Base-by-base conservation (phyloP, 2,797 vertebrate genomes). In the Champsocephalus gunnari region DNA sequence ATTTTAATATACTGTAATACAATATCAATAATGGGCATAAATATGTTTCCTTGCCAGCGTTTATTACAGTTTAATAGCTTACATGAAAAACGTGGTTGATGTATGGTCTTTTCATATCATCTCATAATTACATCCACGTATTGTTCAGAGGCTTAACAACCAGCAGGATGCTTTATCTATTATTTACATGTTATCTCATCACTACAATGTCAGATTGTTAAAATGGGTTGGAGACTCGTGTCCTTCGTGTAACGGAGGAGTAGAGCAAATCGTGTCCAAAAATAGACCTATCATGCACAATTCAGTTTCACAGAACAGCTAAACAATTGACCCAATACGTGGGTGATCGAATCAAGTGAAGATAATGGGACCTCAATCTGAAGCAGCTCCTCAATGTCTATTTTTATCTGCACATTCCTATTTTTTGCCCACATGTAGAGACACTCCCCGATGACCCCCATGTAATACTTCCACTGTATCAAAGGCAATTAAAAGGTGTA, bases 401-500 rank as follows among this genome's bases (percentile, higher is more conserved):
- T 87, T 84, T 82, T 87, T 81, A 81, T 83, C 60, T 51, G 9
- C 48, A 64, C 9, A 4, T 54, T 79, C 53, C 47, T 44, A 34
- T 85, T 70, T 65, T 77, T 84, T 82, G 41, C 34, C 69, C 73
- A 71, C 78, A 85, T 81, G 71, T 61, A 50, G 73, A 14, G 41
- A 86, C 32, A 67, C 41, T 5, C 54, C 75, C 63, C 7, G 9
- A 79, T 7, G 21, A 73, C 81, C 81, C 74, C 78, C 61, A 12
- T 87, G 83, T 92, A 83, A 86, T 82, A 81, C 72, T 88, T 85
- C 50, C 58, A 87, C 80, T 88, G 71, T 90, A 94, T 93, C 85
- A 89, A 90, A 93, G 84, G 83, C 84, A 94, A 93, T 94, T 93
- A 94, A 91, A 89, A 94, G 89, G 88, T 93, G 90, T 86, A 90